phyloP scores from a whole-genome alignment of 2,113 vertebrate genomes.

The Notarius lentiginosus region DNA sequence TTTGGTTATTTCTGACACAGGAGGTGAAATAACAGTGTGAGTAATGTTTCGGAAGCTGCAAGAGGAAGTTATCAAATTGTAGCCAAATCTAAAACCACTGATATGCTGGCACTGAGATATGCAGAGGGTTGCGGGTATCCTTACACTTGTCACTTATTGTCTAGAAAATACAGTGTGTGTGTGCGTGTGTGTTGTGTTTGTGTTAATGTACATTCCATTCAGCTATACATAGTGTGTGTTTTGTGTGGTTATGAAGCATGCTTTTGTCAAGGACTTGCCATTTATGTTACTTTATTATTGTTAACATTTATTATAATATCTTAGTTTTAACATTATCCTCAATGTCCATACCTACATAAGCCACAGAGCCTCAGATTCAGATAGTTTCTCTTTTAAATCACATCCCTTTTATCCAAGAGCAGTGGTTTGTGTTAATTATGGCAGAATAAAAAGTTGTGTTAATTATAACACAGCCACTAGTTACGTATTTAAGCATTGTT shows the following conservation, averaged over 20 bases:
- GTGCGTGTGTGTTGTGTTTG: neutral
- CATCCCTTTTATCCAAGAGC: neutral
- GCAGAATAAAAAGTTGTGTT: neutral
- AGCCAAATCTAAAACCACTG: neutral
- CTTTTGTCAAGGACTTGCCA: neutral
- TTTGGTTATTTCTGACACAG: neutral
- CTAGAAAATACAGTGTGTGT: conserved; percentile 1
- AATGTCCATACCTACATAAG: neutral
- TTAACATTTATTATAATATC: neutral
- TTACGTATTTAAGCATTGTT: neutral
- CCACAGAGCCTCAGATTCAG: neutral
- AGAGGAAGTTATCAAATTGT: neutral
- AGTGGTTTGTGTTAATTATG: neutral
- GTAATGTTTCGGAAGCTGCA: neutral
- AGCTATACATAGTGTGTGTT: neutral
- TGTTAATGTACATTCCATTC: conserved; percentile 2
- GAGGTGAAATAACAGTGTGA: neutral
- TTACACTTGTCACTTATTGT: neutral
- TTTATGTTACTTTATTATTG: neutral
- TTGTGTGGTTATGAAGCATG: neutral
- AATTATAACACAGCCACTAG: neutral
- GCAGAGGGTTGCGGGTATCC: neutral
- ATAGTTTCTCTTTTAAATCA: neutral
- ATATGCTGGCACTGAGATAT: neutral
- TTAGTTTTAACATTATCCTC: neutral